Conservation (phyloP, 2,113 vertebrate genomes). For the Brienomyrus longianalis region DNA sequence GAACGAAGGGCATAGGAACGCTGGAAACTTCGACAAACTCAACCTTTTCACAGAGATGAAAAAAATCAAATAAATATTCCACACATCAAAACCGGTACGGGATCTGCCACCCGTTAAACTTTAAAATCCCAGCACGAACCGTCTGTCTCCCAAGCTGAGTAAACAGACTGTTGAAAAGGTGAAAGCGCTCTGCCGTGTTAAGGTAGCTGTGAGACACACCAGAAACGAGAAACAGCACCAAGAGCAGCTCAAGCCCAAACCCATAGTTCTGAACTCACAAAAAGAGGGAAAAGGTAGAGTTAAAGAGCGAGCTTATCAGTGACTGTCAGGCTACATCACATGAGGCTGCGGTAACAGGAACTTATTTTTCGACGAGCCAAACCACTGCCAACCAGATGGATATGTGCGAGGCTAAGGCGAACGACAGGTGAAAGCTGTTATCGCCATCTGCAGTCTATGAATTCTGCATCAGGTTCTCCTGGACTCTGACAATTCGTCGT, state of each 20-base stretch:
- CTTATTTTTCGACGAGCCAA: neutral
- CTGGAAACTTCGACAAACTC: neutral
- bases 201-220: neutral
- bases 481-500: constrained; percentile 59
- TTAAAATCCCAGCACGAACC: neutral
- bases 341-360: neutral
- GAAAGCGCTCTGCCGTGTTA: neutral
- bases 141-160: neutral
- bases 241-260: neutral
- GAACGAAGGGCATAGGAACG: neutral
- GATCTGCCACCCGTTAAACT: constrained; percentile 1
- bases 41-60: neutral
- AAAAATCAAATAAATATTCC: neutral
- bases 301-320: neutral
- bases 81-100: neutral
- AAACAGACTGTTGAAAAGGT: constrained; percentile 3
- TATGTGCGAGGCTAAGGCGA: constrained; percentile 28
- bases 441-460: constrained; percentile 32
- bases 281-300: neutral
- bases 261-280: neutral
- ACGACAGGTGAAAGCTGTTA: constrained; percentile 30
- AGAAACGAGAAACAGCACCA: neutral
- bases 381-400: neutral
- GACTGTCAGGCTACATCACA: neutral
- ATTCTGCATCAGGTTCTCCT: constrained; percentile 36